phyloP scores from a whole-genome alignment of 1,140 invertebrate species.

The Pseudoatta argentina region DNA sequence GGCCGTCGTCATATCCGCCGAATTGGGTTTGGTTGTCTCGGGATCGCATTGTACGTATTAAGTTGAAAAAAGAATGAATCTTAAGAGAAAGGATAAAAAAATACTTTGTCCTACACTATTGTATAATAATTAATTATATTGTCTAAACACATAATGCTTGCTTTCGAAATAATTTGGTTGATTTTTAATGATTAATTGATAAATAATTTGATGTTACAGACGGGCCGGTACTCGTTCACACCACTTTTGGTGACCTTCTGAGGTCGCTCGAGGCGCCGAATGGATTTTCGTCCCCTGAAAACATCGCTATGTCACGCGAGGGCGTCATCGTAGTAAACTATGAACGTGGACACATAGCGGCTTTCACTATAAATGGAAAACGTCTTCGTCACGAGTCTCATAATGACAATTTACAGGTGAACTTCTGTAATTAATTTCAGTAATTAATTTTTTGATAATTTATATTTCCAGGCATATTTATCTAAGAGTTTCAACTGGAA shows the following conservation, averaged over 20 bases:
- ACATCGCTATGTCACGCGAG: conserved; percentile 97
- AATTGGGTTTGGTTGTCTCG: conserved; percentile 98
- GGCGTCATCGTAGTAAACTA: conserved; percentile 98
- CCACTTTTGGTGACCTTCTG: conserved; percentile 98
- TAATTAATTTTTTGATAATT: conserved; percentile 20
- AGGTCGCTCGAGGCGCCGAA: conserved; percentile 94
- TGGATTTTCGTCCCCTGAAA: conserved; percentile 94
- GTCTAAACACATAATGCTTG: neutral
- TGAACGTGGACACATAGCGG: conserved; percentile 96
- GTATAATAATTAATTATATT: neutral
- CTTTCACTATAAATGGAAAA: conserved; percentile 97
- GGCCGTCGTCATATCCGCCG: conserved; percentile 98
- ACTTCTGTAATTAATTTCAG: neutral
- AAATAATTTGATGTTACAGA: conserved; percentile 86
- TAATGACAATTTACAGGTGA: conserved; percentile 97
- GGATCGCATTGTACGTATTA: conserved; percentile 92
- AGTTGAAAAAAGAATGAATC: neutral
- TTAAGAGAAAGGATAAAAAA: neutral
- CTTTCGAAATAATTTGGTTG: neutral
- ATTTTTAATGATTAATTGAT: conserved; percentile 2
- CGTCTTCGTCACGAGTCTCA: conserved; percentile 95
- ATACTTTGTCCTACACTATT: neutral
- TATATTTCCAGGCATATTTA: neutral
- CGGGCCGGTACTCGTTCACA: conserved; percentile 98
- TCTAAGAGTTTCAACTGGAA: no score